Conservation (phyloP, 2,888 invertebrate species). For the Idaea biselata region DNA sequence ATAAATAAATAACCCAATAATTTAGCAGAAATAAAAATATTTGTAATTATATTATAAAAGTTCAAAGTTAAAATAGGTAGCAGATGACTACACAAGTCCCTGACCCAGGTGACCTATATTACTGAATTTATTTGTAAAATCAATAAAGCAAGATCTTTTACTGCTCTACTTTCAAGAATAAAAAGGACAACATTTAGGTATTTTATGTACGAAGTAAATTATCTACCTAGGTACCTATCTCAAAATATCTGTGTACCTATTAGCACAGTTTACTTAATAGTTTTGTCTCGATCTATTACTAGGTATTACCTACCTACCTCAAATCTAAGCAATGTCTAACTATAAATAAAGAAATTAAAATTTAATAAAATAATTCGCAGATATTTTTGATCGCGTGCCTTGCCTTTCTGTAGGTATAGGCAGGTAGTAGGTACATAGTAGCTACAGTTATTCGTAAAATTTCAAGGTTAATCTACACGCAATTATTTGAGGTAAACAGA, state of each 20-base stretch:
- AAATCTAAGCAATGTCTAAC: too few species aligned
- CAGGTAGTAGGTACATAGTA: too few species aligned
- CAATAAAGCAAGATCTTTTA: background rate
- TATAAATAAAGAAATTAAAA: too few species aligned
- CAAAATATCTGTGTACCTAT: too few species aligned
- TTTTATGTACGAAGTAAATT: background rate
- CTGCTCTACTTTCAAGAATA: background rate
- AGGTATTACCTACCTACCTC: too few species aligned
- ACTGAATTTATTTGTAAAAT: background rate
- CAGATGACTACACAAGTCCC: slow-evolving; percentile 8
- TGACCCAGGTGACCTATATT: slow-evolving; percentile 28
- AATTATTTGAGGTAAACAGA: background rate
- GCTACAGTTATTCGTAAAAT: background rate
- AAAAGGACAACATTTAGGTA: background rate
- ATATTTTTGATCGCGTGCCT: background rate
- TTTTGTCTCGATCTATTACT: too few species aligned
- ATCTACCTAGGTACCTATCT: background rate
- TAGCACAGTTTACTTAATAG: too few species aligned
- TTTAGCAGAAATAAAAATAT: background rate
- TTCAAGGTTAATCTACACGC: background rate
- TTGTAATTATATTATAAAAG: background rate
- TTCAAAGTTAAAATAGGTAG: slow-evolving; percentile 4
- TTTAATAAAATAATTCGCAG: background rate
- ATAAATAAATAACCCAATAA: background rate
- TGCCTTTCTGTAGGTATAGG: background rate